A percentile compares a stretch with the other conserved stretches of the same genome.
Evolutionary conservation across 2,797 vertebrate species (phyloP).

Genomic region (Mus spretus): DNA sequence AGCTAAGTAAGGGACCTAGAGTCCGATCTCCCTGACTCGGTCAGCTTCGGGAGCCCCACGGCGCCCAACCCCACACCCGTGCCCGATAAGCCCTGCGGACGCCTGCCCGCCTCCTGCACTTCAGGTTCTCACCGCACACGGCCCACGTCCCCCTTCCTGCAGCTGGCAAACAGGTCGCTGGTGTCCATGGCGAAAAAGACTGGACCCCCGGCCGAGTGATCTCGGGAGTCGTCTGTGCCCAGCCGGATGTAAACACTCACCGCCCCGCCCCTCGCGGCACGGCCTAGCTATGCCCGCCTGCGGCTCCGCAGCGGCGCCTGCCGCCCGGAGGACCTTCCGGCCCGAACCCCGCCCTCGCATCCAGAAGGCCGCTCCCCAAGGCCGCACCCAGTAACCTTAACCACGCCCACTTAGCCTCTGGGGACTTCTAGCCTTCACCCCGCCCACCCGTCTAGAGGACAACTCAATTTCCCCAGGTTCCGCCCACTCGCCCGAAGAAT

Average conservation of each 20-base stretch:
- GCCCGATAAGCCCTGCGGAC: neutral
- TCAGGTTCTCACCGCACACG: conserved; percentile 94
- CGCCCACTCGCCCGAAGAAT: neutral
- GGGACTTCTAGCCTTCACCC: too few species aligned
- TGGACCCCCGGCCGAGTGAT: conserved; percentile 58
- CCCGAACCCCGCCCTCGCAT: neutral
- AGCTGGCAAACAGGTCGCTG: conserved; percentile 96
- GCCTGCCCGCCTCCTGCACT: neutral
- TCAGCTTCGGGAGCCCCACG: neutral
- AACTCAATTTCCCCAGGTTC: neutral
- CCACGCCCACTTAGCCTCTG: neutral
- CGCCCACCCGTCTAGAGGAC: neutral
- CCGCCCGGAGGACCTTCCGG: conserved; percentile 60
- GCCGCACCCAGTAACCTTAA: neutral
- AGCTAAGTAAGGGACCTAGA: neutral
- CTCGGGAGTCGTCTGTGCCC: neutral
- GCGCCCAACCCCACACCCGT: neutral
- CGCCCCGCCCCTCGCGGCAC: neutral
- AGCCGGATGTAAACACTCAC: conserved; percentile 68
- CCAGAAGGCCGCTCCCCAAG: neutral
- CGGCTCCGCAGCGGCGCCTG: conserved; percentile 74
- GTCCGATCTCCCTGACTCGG: neutral
- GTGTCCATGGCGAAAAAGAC: conserved; percentile 92
- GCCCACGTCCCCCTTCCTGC: conserved; percentile 96
- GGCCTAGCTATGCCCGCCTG: neutral